Evolutionary conservation across 2,888 invertebrate species (phyloP).

Genomic region (Stenotaenia linearis): DNA sequence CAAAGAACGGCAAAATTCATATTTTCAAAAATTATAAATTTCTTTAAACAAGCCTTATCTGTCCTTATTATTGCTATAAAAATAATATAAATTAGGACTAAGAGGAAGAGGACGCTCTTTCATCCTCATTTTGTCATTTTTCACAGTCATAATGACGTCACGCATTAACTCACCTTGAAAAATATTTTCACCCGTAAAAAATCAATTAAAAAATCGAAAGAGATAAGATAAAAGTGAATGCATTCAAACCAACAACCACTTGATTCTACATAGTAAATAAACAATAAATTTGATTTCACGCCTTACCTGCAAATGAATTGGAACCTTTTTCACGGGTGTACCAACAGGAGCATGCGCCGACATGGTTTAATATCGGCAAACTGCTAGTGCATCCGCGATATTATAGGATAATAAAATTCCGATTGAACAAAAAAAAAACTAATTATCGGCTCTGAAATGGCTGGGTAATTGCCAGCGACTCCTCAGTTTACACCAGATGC

Average conservation of each 20-base stretch:
- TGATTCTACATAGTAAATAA: background rate
- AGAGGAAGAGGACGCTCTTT: background rate
- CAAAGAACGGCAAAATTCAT: no score
- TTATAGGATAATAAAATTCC: slow-evolving; percentile 24
- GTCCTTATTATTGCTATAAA: no score
- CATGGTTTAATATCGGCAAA: slow-evolving; percentile 31
- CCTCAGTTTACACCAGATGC: background rate
- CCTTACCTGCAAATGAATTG: slow-evolving; percentile 62
- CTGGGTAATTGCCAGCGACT: background rate
- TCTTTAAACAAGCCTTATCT: no score
- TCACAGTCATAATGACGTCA: background rate
- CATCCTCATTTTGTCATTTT: background rate
- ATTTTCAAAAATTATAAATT: no score
- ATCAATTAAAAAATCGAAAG: background rate
- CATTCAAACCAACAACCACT: background rate
- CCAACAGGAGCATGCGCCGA: slow-evolving; percentile 43
- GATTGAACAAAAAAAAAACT: background rate
- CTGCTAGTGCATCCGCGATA: slow-evolving; percentile 33
- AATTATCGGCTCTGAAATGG: background rate
- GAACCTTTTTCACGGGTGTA: slow-evolving; percentile 89
- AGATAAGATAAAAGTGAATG: background rate
- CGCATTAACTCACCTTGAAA: no score
- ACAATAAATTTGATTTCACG: background rate
- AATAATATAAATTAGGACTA: no score
- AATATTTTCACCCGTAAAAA: background rate